These are phyloP conservation scores for Cirrhinus molitorella DNA, from an alignment of 2,797 vertebrate species.

Conservation along the genomic window DNA sequence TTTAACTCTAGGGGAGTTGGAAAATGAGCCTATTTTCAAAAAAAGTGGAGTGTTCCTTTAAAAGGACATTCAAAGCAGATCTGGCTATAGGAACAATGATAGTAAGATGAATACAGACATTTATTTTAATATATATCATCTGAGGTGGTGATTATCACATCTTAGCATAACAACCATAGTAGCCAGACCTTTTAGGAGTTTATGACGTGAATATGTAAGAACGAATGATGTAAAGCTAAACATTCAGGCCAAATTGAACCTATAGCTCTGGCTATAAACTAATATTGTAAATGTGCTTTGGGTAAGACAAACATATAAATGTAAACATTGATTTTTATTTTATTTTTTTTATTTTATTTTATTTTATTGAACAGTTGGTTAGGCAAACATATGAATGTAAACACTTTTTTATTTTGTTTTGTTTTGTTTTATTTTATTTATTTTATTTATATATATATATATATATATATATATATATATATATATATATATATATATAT, in stretches of 20 bases:
- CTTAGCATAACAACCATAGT: background rate
- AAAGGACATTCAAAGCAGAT: background rate
- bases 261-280: background rate
- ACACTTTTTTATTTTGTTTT: too few relatives aligned
- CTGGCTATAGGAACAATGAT: background rate
- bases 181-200: background rate
- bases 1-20: too few relatives aligned
- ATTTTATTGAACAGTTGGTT: background rate
- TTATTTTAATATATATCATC: background rate
- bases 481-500: too few relatives aligned
- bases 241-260: too few relatives aligned
- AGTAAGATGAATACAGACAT: background rate
- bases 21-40: too few relatives aligned
- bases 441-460: too few relatives aligned
- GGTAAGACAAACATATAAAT: background rate
- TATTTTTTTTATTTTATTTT: background rate
- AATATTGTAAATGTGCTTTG: background rate
- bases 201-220: background rate
- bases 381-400: too few relatives aligned
- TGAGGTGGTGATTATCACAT: background rate
- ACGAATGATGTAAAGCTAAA: background rate
- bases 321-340: background rate
- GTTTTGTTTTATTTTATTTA: too few relatives aligned
- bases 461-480: too few relatives aligned
- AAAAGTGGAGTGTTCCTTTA: too few relatives aligned